These are phyloP conservation scores for Drosophila pullipes DNA, from an alignment of 2,888 invertebrate genomes.

Conservation along the genomic window DNA sequence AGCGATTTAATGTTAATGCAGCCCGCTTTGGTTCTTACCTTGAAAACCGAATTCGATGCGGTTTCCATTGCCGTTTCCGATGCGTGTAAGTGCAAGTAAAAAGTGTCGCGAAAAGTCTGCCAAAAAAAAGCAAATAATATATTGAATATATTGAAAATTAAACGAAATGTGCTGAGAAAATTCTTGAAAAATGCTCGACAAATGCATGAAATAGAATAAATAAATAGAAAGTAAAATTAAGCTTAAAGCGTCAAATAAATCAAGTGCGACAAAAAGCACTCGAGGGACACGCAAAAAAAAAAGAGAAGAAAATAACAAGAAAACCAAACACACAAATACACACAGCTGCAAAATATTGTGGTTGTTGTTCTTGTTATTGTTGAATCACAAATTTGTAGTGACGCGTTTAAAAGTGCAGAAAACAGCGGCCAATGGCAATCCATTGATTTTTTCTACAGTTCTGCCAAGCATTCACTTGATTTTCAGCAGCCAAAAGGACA, in stretches of 20 bases:
- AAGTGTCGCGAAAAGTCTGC: slow-evolving; percentile 39
- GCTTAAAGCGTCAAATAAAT: slow-evolving; percentile 67
- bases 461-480: slow-evolving; percentile 8
- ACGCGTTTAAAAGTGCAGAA: slow-evolving; percentile 79
- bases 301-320: slow-evolving; percentile 3
- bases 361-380: slow-evolving; percentile 7
- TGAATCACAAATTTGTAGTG: slow-evolving; percentile 61
- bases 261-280: slow-evolving; percentile 65
- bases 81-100: slow-evolving; percentile 52
- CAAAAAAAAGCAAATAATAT: not conserved
- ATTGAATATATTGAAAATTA: slow-evolving; percentile 3
- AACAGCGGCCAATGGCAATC: slow-evolving; percentile 72
- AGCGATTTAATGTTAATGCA: slow-evolving; percentile 33
- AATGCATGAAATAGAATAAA: slow-evolving; percentile 23
- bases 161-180: slow-evolving; percentile 16
- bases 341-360: slow-evolving; percentile 11
- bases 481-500: slow-evolving; percentile 27
- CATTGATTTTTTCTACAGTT: slow-evolving; percentile 69
- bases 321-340: slow-evolving; percentile 18
- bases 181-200: slow-evolving; percentile 30
- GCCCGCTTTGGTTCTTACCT: slow-evolving; percentile 38
- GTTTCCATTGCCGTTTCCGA: slow-evolving; percentile 37
- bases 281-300: slow-evolving; percentile 1
- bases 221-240: slow-evolving; percentile 42
- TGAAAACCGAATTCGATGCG: slow-evolving; percentile 41